Evolutionary conservation across 2,113 vertebrate species (phyloP).

Genomic region (Turnix velox): DNA sequence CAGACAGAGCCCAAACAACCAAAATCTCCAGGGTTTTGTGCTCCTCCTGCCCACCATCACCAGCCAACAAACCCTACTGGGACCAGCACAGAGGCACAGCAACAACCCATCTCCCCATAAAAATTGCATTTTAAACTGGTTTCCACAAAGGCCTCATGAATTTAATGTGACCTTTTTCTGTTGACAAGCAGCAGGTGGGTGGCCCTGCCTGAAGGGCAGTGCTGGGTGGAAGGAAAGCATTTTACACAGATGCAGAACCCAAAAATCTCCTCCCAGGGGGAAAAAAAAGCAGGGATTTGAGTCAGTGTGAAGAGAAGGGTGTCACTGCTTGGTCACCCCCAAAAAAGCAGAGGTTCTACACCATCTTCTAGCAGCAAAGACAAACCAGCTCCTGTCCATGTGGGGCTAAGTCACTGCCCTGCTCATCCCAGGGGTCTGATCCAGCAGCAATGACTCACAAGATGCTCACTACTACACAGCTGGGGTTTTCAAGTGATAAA

Average conservation of each 20-base stretch:
- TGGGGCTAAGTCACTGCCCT: neutral
- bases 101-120: neutral
- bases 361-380: accelerated
- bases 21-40: accelerated
- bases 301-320: neutral
- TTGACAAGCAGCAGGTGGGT: neutral
- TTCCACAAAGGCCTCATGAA: neutral
- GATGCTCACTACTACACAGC: accelerated
- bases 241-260: neutral
- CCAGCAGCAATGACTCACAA: neutral
- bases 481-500: neutral
- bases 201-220: neutral
- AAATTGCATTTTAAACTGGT: accelerated
- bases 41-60: neutral
- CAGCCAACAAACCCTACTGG: accelerated
- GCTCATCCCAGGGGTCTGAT: neutral
- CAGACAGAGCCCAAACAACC: accelerated
- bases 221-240: neutral
- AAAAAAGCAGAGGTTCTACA: neutral
- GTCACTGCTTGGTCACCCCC: neutral
- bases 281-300: neutral
- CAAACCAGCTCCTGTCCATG: neutral
- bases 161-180: neutral
- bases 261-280: too few relatives aligned
- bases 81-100: neutral